These are phyloP conservation scores for Pollenia labialis DNA, from an alignment of 2,888 invertebrate species.

Conservation along the genomic window DNA sequence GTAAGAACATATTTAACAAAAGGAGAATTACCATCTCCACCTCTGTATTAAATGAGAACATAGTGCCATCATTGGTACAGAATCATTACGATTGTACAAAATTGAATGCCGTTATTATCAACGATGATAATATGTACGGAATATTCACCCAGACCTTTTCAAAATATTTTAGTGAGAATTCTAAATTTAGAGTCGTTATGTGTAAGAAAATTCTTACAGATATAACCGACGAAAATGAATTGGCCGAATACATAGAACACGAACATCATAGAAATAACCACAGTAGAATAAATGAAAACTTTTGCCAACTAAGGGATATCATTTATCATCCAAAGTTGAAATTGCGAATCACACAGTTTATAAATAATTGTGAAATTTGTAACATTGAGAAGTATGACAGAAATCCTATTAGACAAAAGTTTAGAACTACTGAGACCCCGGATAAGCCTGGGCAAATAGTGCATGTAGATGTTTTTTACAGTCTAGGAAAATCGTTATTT, in stretches of 20 bases:
- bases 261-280: constrained; percentile 36
- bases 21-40: too few species aligned
- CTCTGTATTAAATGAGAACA: background rate
- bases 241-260: constrained; percentile 5
- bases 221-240: constrained; percentile 2
- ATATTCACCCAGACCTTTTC: background rate
- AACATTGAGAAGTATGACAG: constrained; percentile 53
- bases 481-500: constrained; percentile 1
- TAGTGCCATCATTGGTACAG: background rate
- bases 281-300: constrained; percentile 39
- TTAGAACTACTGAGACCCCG: constrained; percentile 74
- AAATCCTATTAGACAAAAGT: constrained; percentile 61
- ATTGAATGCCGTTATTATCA: constrained; percentile 22
- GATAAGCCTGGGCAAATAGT: constrained; percentile 74
- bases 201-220: background rate
- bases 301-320: constrained; percentile 20
- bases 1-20: too few species aligned
- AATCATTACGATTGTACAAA: constrained; percentile 3
- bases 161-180: constrained; percentile 8
- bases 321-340: constrained; percentile 43
- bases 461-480: constrained; percentile 73
- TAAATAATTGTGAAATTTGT: constrained; percentile 40
- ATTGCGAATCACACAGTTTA: constrained; percentile 28
- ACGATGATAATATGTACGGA: background rate
- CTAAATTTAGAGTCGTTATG: background rate